Base-by-base conservation (phyloP, 2,888 invertebrate species). In the Piscicola geometra region DNA sequence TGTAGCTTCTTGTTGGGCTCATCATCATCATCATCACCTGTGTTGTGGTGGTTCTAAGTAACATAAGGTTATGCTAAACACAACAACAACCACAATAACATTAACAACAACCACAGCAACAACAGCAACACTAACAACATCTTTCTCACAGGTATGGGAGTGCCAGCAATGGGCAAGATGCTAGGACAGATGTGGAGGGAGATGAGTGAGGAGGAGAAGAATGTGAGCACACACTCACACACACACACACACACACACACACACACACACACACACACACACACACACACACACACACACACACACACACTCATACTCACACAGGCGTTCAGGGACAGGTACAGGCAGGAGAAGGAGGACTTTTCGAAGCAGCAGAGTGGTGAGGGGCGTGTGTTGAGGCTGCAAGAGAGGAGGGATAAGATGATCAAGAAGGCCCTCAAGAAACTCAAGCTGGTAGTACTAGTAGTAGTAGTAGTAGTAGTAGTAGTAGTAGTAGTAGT, bases 391-490 rank as follows among this genome's bases (percentile, higher is more conserved):
- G 1, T 1, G 5, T n/a, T 25, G 18, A 47, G n/a, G n/a, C 25
- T 41, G 41, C 18, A 36, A 36, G 35, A 69, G 15, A 33, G 69
- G n/a, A 69, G 41, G 41, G 25, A 69, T n/a, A 69, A 36, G 21
- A 69, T 35, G 21, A 18, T 41, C 25, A 1, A 69, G 25, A 36
- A 28, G 18, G 36, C 33, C 21, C 1, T 36, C 69, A 69, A 1
- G 21, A 47, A 2, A 28, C 41, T 69, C 25, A 69, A 47, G 36
- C 21, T n/a, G 1, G 41, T 35, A 47, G 74, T 73, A 73, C 70
- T 73, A 73, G 74, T 73, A 73, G 74, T 73, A 73, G 74, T 73
- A 73, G 74, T 73, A 73, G 74, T 73, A 73, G 74, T 73, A 73
- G 74, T 73, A 73, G 74, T 73, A 73, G 74, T 73, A 73, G 74